Evolutionary conservation across 2,113 vertebrate genomes (phyloP), one percentile per base, ranked within the genome.

Genomic region (human (Homo sapiens)): DNA sequence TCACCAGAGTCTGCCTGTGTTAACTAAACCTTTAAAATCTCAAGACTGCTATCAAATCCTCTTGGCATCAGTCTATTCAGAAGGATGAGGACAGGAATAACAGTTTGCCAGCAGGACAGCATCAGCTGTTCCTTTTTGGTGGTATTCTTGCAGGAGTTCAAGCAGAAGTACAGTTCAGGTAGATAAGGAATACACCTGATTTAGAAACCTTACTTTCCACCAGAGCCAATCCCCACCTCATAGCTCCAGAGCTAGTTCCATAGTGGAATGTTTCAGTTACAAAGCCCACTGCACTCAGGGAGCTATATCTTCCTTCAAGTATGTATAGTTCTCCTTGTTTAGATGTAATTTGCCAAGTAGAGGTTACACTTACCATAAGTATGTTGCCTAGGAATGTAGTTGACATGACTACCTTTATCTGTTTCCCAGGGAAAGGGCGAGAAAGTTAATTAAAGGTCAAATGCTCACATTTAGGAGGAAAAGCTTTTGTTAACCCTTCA

Each of bases 371-470:
- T 61, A 45, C 35, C n/a, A 0, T 30, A 55, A 82, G 38, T 25
- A 52, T 30, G 22, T 0, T 87, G 23, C 48, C 40, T 75, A 88
- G 92, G 81, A 78, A 84, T 6, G 45, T 8, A 64, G 70, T 3
- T 72, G 70, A 61, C 61, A 43, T 87, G n/a, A 66, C 13, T 52
- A 64, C 5, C 17, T 86, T 91, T 89, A 59, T 40, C 57, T 72
- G 23, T 38, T 78, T 96, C 81, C 43, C 11, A 38, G 20, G 35
- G 3, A 45, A 75, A 95, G 25, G 40, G 17, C 16, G 48, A 48
- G 20, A 70, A 72, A 78, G 8, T 84, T 70, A 83, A 57, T 20
- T 83, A 50, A 97, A 89, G 43, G 27, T 80, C 32, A 92, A 57
- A 89, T 70, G 72, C 55, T 95, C n/a, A 52, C 30, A 86, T 13